Base-by-base conservation (phyloP, 2,113 vertebrate genomes). In the Microcebus lehilahytsara region DNA sequence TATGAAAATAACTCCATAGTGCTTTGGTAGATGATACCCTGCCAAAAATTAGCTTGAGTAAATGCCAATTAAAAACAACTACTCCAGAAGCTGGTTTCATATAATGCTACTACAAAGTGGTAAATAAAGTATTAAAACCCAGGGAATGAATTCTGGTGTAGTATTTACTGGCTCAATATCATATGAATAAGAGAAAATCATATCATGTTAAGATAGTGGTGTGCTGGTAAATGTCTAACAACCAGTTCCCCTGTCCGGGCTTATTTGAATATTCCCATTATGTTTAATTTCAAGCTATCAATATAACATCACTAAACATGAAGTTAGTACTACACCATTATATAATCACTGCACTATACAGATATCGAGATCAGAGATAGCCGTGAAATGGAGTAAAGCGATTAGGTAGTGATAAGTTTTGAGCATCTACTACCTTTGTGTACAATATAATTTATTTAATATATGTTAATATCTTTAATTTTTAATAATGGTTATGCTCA, bases 111-210 rank as follows among this genome's bases (percentile, higher is more conserved):
- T 81, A 60, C 6, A 40, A 88, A 89, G 9, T 77, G 10, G 74
- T 60, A 85, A 91, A 84, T 72, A 87, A 69, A 74, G 10, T 46
- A 66, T 30, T 93, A 77, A 96, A 96, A 91, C 16, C 20, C 46
- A 66, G 90, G 12, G 2, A 69, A 14, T 14, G 83, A 62, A 72
- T n/a, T 72, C 27, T 27, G 20, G 8, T 87, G 20, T 56, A 6
- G 67, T 66, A 88, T 72, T 81, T 95, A 64, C 42, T 93, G 53
- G 20, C 3, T 62, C 40, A 85, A 81, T 32, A 53, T 89, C 5
- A 91, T 90, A 62, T 1, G 5, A 9, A 58, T 10, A 77, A n/a
- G 3, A 30, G 8, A n/a, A 66, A 80, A 91, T 78, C 34, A 51
- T 32, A 67, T 11, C 20, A 77, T 40, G 11, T n/a, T 94, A 93